A percentile compares a stretch with the other conserved stretches of the same genome.
These are phyloP conservation scores for Micronycteris hirsuta DNA, from an alignment of 2,113 vertebrate species.

Conservation along the genomic window DNA sequence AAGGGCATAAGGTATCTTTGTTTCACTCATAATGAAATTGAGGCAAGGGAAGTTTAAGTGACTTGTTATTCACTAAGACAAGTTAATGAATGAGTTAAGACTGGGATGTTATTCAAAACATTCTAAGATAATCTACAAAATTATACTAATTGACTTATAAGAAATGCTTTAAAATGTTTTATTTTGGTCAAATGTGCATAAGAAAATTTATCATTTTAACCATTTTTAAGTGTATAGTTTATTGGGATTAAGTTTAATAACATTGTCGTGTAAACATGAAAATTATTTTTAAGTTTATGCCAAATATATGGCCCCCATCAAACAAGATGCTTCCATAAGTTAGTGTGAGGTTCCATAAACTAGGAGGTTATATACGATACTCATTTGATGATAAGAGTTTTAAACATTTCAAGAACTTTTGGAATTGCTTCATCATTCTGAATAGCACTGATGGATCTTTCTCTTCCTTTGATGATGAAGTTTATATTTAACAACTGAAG, in stretches of 20 bases:
- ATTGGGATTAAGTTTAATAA: not conserved
- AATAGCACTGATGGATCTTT: not conserved
- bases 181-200: not conserved
- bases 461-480: not conserved
- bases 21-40: not conserved
- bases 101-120: not conserved
- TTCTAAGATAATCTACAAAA: not conserved
- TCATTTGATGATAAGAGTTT: not conserved
- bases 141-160: not conserved
- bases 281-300: not conserved
- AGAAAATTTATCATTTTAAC: not conserved
- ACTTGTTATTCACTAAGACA: not conserved
- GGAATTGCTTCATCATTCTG: slow-evolving; percentile 12
- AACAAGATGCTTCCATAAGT: not conserved
- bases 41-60: not conserved
- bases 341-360: too few species aligned
- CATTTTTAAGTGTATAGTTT: not conserved
- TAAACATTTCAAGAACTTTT: slow-evolving; percentile 22
- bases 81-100: slow-evolving; percentile 1
- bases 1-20: not conserved
- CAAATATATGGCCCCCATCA: not conserved
- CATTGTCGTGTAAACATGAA: not conserved
- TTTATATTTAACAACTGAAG: not conserved
- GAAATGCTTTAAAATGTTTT: slow-evolving; percentile 2
- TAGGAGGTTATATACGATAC: not conserved